Evolutionary conservation across 2,113 vertebrate genomes (phyloP), one percentile per base, ranked within the genome.

Genomic region (Holacanthus passer): DNA sequence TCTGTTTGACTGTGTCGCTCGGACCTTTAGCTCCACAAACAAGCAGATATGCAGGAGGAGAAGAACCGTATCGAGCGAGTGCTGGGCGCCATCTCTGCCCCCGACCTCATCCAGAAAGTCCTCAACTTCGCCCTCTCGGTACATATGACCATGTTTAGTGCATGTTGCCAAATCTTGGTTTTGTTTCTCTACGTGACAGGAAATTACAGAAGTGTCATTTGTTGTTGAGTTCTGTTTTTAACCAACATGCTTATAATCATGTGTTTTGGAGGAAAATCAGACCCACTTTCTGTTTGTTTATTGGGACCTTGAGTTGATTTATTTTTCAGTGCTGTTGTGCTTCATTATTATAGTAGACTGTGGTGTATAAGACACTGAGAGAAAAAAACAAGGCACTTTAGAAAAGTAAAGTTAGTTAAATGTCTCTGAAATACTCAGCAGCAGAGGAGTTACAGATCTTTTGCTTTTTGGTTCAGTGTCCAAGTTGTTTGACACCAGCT

Each of bases 41-140:
- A 97, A 90, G 97, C 98, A 0, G 98, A 99, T 94, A 98, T 99
- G 97, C 98, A 99, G 91, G 98, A 99, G 93, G 98, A 99, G 95
- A 99, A 96, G 94, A 99, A 99, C 83, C 94, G 98, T 16, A 99
- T 99, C 37, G 98, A 99, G 88, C 95, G 97, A 82, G 97, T 99
- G 50, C 96, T 99, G 12, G 98, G 98, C 16, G 97, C 98, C 90
- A 98, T 99, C 93, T 95, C 96, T 16, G 95, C 96, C 41, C 96
- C 97, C 3, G 98, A 99, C 60, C 96, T 99, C 90, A 97, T 99
- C 92, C 97, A 99, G 80, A 99, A 97, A 95, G 97, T 99, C 90
- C 96, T 99, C 86, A 96, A 71, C 82, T 99, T 99, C 93, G 97
- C 98, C 90, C 97, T 99, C 94, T 99, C 98, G 89, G 98, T 99